Base-by-base conservation (phyloP, 1,140 invertebrate genomes). In the Brachionus rubens region DNA sequence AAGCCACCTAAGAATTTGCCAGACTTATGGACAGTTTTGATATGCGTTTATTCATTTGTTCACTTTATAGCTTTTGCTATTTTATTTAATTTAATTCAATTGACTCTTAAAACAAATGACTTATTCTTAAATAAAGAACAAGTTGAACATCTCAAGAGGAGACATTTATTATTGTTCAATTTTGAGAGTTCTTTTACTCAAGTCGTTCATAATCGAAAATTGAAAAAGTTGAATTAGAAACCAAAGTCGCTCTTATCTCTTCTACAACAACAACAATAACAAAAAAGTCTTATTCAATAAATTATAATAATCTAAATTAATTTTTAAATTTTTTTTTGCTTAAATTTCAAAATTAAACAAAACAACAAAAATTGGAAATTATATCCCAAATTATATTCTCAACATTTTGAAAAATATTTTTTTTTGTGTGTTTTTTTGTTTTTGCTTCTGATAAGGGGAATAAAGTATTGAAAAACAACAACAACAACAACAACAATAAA, bases 11-110 rank as follows among this genome's bases (percentile, higher is more conserved):
- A 80, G 1, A 86, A 83, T 48, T 91, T 91, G 81, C 94, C 94
- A 14, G 91, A 96, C 86, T 82, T 96, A 12, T 95, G 89, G 86
- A 86, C 91, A n/a, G 85, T 95, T 26, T 81, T 93, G 9, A 88
- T 94, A 76, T 91, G 91, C 1, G 81, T 90, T 9, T 93, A 90
- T 86, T 91, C 90, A 47, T 96, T 90, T 85, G 81, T 81, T 3
- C 93, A 96, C 87, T 96, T 96, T 82, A 48, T 90, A 5, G 80
- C 88, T 6, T 96, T 96, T 82, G 89, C 90, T 77, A 33, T 90
- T 1, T 93, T 92, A 85, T 95, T 93, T 81, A 90, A 92, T 86
- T 88, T 88, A 78, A 84, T 87, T 79, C 91, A 93, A 82, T 87
- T 92, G 0, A 50, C 68, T 48, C 47, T 72, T 5, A 48, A 72